Evolutionary conservation across 2,113 vertebrate species (phyloP).

Genomic region (Chrysemys picta): DNA sequence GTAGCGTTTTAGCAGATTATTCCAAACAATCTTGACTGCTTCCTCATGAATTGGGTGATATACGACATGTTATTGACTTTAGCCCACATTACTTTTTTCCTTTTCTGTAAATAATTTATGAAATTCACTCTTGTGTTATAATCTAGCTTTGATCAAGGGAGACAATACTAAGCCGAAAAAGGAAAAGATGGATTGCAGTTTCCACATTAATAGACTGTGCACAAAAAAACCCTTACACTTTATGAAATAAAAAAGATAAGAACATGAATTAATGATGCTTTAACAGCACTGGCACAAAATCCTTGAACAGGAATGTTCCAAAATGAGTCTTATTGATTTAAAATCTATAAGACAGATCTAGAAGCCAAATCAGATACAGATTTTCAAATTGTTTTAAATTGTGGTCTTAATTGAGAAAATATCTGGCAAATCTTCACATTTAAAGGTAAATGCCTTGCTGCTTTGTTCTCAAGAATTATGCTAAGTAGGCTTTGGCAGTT

Average conservation of each 20-base stretch:
- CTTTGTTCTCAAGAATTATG: not conserved
- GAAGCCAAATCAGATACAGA: constrained; percentile 61
- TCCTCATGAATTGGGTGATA: constrained; percentile 40
- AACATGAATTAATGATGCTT: constrained; percentile 68
- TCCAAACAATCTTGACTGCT: constrained; percentile 42
- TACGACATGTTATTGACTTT: constrained; percentile 40
- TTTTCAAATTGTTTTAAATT: constrained; percentile 70
- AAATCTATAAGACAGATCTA: constrained; percentile 67
- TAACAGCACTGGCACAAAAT: constrained; percentile 64
- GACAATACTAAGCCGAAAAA: constrained; percentile 46
- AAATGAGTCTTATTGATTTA: constrained; percentile 67
- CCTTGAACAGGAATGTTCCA: constrained; percentile 50
- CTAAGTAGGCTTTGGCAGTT: constrained; percentile 29
- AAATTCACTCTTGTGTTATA: constrained; percentile 52
- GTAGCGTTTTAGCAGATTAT: constrained; percentile 56
- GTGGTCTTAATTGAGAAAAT: constrained; percentile 52
- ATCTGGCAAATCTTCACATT: not conserved
- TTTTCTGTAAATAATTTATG: constrained; percentile 60
- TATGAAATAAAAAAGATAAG: constrained; percentile 69
- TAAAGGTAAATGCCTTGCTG: constrained; percentile 41
- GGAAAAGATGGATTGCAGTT: constrained; percentile 65
- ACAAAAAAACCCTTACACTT: not conserved
- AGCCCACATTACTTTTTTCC: not conserved
- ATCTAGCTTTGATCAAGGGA: constrained; percentile 61
- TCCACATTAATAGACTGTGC: constrained; percentile 52